Evolutionary conservation across 1,140 invertebrate genomes (phyloP).

Genomic region (Drosophila orena): DNA sequence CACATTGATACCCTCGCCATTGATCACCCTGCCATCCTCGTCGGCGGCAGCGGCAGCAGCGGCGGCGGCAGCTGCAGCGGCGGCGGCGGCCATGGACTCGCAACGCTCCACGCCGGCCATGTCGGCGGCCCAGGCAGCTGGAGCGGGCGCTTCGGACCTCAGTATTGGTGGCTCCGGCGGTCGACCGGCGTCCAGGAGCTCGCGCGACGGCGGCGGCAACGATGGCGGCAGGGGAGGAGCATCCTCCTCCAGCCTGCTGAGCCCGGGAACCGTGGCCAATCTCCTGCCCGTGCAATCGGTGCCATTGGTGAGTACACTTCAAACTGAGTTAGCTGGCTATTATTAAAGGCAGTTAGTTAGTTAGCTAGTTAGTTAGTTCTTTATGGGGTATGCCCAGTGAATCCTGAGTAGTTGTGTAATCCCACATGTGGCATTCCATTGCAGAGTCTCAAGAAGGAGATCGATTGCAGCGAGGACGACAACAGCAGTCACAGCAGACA

Average conservation of each 20-base stretch:
- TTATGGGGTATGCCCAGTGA: too few species aligned
- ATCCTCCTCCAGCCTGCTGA: constrained; percentile 55
- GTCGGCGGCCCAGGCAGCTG: constrained; percentile 12
- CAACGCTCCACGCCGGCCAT: constrained; percentile 63
- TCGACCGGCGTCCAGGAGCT: constrained; percentile 73
- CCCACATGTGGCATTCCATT: neutral
- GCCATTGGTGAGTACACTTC: constrained; percentile 89
- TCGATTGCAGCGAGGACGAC: constrained; percentile 91
- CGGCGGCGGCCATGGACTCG: constrained; percentile 58
- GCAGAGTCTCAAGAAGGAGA: constrained; percentile 95
- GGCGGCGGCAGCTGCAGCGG: constrained; percentile 52
- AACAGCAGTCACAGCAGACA: constrained; percentile 86
- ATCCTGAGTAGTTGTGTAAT: too few species aligned
- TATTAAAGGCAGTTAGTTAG: too few species aligned
- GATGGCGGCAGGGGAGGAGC: constrained; percentile 33
- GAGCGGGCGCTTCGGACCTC: constrained; percentile 64
- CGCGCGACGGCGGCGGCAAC: constrained; percentile 60
- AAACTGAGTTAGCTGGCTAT: too few species aligned
- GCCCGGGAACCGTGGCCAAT: constrained; percentile 89
- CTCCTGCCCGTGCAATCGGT: constrained; percentile 93
- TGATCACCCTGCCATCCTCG: constrained; percentile 65
- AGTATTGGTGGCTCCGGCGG: constrained; percentile 55
- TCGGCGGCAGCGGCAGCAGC: constrained; percentile 60
- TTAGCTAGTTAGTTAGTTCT: too few species aligned
- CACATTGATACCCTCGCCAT: constrained; percentile 71